phyloP scores from a whole-genome alignment of 2,113 vertebrate species.

The Atherinomorus stipes region DNA sequence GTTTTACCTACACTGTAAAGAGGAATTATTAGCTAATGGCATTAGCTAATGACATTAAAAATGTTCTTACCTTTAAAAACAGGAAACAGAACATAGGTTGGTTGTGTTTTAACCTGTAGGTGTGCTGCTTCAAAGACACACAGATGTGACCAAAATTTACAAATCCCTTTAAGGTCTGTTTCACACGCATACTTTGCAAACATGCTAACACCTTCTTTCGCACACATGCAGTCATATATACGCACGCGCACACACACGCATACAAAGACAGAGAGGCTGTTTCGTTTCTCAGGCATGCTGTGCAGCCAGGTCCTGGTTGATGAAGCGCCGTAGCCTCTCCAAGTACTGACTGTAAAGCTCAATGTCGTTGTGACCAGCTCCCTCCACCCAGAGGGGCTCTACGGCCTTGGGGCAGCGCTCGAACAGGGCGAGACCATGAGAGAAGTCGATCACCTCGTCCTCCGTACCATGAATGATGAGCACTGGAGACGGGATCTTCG shows the following conservation, averaged over 20 bases:
- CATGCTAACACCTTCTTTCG: conserved; percentile 30
- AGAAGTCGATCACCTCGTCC: conserved; percentile 99
- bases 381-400: conserved; percentile 98
- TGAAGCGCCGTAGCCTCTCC: conserved; percentile 96
- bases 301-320: conserved; percentile 93
- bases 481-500: conserved; percentile 96
- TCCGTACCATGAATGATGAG: conserved; percentile 98
- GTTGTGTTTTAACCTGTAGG: conserved; percentile 53
- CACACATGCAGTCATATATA: neutral
- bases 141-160: conserved; percentile 64
- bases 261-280: conserved; percentile 58
- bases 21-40: conserved; percentile 22
- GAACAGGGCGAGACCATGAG: conserved; percentile 94
- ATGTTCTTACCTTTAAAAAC: conserved; percentile 42
- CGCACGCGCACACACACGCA: conserved; percentile 18
- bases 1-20: conserved; percentile 19
- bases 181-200: conserved; percentile 37
- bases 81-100: conserved; percentile 33
- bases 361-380: conserved; percentile 98
- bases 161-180: conserved; percentile 22
- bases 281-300: conserved; percentile 77
- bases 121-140: conserved; percentile 72
- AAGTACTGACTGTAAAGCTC: conserved; percentile 99
- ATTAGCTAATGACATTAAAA: conserved; percentile 35
- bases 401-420: conserved; percentile 97